phyloP scores from a whole-genome alignment of 2,113 vertebrate species.

The human (Homo sapiens) region GRCh38 chr3:73182001-73182500 shows the following conservation, averaged over 20 bases:
- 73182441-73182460: neutral
- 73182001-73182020: neutral
- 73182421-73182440: neutral
- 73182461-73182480: conserved; percentile 19
- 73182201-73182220: neutral
- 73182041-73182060: neutral
- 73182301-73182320: neutral
- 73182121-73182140: neutral
- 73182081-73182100: neutral
- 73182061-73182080: neutral
- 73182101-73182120: neutral
- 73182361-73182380: conserved; percentile 42
- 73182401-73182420: neutral
- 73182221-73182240: neutral
- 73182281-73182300: neutral
- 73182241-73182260: neutral
- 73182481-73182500: conserved; percentile 55
- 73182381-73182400: neutral
- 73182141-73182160: neutral
- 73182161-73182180: neutral
- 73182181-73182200: neutral
- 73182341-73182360: neutral
- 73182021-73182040: neutral
- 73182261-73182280: neutral
- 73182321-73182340: neutral